Evolutionary conservation across 2,797 vertebrate genomes (phyloP), one percentile per base, ranked within the genome.

Genomic region (Sebastes kiyomatsui): DNA sequence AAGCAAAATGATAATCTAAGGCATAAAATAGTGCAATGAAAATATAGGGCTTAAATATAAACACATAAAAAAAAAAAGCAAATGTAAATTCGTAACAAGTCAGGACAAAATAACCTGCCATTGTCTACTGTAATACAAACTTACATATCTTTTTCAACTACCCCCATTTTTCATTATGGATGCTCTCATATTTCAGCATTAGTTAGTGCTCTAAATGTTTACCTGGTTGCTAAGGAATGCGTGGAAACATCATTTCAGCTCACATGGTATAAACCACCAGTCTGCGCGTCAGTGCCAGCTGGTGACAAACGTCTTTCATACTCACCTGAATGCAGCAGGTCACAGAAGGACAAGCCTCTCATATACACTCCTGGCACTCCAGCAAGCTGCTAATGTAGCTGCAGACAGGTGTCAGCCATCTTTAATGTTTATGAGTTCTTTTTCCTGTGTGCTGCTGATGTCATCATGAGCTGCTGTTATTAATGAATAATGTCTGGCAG

Each of bases 361-460:
- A 22, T 28, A 68, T 16, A 55, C 22, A 59, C 23, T 22, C 20
- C 12, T 30, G 30, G 64, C 46, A 22, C 22, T 6, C 12, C 7
- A 54, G 59, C 27, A 6, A 18, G 7, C 33, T 28, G 74, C 55
- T 82, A 85, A 83, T 70, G 77, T 46, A 62, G 49, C 79, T 55
- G 85, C 67, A 71, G 87, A 91, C 92, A 94, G 93, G 90, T 94
- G 93, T 90, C 93, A 91, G 83, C 86, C 90, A 85, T 93, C 92
- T 91, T 87, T 80, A 89, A 81, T 90, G 90, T 88, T 93, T 93
- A 92, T 83, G 58, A 68, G 30, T 70, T 73, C 64, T 66, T 72
- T 65, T 75, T 80, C 59, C 86, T 42, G 52, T 65, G 67, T 64
- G 67, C 74, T 66, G 82, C 67, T 89, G 87, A 92, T 93, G 90